Evolutionary conservation across 2,797 vertebrate genomes (phyloP).

Genomic region (Acanthurus lineatus): DNA sequence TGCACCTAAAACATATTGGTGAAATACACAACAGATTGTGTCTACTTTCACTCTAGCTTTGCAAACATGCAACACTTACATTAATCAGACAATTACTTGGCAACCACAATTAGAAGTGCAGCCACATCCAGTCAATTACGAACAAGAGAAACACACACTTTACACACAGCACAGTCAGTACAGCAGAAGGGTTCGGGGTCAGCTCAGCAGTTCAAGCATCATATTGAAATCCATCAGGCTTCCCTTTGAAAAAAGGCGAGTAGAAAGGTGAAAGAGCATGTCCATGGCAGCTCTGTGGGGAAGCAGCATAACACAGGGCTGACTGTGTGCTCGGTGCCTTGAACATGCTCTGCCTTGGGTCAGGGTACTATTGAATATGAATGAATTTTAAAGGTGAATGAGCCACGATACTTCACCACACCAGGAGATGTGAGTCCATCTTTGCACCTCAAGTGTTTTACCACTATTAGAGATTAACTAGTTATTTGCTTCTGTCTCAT

Average conservation of each 20-base stretch:
- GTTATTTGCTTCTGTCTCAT: constrained; percentile 18
- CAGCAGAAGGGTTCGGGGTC: constrained; percentile 22
- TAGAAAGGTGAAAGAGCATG: constrained; percentile 27
- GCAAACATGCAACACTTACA: not conserved
- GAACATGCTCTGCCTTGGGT: not conserved
- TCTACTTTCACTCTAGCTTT: not conserved
- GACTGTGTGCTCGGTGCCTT: not conserved
- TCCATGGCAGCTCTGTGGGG: constrained; percentile 22
- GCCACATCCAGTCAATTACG: not conserved
- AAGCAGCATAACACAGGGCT: not conserved
- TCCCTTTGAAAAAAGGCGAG: constrained; percentile 41
- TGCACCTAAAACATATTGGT: too few species aligned
- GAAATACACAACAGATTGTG: not conserved
- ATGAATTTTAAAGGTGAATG: too few species aligned
- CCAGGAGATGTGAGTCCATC: constrained; percentile 8
- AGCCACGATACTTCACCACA: not conserved
- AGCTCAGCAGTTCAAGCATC: constrained; percentile 6
- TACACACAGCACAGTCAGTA: constrained; percentile 4
- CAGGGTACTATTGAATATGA: not conserved
- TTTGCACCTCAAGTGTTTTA: constrained; percentile 6
- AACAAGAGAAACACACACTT: not conserved
- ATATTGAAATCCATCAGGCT: constrained; percentile 9
- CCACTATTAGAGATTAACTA: not conserved
- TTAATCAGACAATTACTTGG: not conserved
- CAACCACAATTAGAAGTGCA: not conserved